Percentiles rank a stretch among this genome's conserved stretches.
Evolutionary conservation across 2,888 invertebrate genomes (phyloP).

Genomic region (Xanthorhoe designata): DNA sequence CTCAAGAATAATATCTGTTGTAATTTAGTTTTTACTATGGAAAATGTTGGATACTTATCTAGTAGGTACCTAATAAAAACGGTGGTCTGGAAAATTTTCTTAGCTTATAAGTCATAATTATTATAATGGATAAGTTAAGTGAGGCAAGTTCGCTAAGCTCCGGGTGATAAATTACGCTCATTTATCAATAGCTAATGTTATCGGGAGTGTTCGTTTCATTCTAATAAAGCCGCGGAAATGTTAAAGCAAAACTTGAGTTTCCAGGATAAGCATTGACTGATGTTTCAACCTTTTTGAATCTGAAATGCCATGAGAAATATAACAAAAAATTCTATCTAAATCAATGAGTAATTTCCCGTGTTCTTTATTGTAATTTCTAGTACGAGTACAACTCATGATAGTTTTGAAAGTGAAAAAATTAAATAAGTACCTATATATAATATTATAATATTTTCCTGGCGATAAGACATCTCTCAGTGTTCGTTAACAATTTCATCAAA

Average conservation of each 20-base stretch:
- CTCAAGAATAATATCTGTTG: too few relatives aligned
- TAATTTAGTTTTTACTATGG: too few relatives aligned
- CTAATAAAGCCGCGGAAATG: conserved; percentile 22
- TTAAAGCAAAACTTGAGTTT: conserved; percentile 7
- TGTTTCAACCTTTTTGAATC: neutral
- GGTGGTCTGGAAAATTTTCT: neutral
- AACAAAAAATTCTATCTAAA: neutral
- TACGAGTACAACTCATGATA: too few relatives aligned
- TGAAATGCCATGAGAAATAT: neutral
- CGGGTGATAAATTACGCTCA: conserved; percentile 41
- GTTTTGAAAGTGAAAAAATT: too few relatives aligned
- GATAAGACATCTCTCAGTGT: too few relatives aligned
- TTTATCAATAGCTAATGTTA: conserved; percentile 41
- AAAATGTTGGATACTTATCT: neutral
- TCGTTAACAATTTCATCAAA: too few relatives aligned
- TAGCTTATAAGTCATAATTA: conserved; percentile 32
- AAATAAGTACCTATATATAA: too few relatives aligned
- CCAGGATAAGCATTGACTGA: conserved; percentile 15
- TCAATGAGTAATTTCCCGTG: too few relatives aligned
- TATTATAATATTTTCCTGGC: too few relatives aligned
- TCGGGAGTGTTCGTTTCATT: conserved; percentile 37
- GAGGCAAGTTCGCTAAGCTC: conserved; percentile 32
- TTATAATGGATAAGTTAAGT: conserved; percentile 35
- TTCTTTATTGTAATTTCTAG: too few relatives aligned
- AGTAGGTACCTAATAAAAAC: neutral